These are phyloP conservation scores for Drosophila nr. perissopoda DNA, from an alignment of 2,888 invertebrate genomes.

Conservation along the genomic window DNA sequence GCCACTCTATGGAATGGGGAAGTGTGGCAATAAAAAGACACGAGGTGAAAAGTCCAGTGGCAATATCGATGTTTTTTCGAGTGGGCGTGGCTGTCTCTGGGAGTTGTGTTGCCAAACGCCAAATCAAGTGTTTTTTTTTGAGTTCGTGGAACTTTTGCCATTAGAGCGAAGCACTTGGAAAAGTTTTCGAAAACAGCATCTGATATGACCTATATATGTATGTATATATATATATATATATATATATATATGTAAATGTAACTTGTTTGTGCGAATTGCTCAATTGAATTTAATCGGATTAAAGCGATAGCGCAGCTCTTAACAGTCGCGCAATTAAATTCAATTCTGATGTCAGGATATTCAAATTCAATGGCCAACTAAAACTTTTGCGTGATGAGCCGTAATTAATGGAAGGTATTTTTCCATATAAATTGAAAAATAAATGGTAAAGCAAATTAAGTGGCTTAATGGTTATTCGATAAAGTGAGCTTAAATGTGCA, in stretches of 20 bases:
- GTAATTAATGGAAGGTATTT: neutral
- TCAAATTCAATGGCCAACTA: slow-evolving; percentile 25
- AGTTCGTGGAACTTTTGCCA: slow-evolving; percentile 53
- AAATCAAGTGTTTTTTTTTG: slow-evolving; percentile 43
- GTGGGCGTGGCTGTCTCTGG: slow-evolving; percentile 41
- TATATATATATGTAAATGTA: slow-evolving; percentile 12
- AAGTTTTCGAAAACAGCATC: slow-evolving; percentile 48
- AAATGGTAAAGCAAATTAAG: neutral
- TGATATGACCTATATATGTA: slow-evolving; percentile 57
- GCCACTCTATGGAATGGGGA: slow-evolving; percentile 48
- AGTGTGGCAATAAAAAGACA: slow-evolving; percentile 25
- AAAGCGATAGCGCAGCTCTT: slow-evolving; percentile 39
- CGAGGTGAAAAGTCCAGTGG: neutral
- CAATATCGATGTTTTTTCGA: slow-evolving; percentile 38
- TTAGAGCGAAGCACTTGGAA: slow-evolving; percentile 66
- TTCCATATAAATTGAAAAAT: neutral
- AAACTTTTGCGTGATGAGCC: slow-evolving; percentile 22
- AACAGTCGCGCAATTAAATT: slow-evolving; percentile 57
- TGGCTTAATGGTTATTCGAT: neutral
- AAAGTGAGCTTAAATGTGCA: neutral
- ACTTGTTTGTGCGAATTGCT: slow-evolving; percentile 45
- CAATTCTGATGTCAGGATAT: slow-evolving; percentile 36
- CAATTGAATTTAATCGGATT: slow-evolving; percentile 77
- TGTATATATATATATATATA: slow-evolving; percentile 9
- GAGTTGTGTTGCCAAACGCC: slow-evolving; percentile 43